Percentiles rank a stretch among this genome's conserved stretches.
Evolutionary conservation across 2,888 invertebrate genomes (phyloP).

Genomic region (Lottia gigantea): DNA sequence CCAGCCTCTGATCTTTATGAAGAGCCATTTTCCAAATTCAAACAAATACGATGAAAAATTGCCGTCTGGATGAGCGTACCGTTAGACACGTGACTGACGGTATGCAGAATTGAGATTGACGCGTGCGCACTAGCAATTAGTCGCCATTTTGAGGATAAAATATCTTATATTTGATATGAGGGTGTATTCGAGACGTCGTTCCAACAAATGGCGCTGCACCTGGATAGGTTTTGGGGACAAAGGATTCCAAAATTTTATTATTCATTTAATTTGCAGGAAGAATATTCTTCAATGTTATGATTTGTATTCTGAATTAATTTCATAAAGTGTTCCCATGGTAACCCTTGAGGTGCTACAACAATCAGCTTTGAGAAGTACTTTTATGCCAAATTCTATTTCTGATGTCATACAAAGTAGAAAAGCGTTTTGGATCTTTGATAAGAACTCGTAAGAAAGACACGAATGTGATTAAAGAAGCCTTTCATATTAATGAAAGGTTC

Average conservation of each 20-base stretch:
- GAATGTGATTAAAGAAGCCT: too few species aligned
- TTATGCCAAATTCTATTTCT: too few species aligned
- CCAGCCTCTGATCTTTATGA: background rate
- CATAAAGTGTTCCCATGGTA: too few species aligned
- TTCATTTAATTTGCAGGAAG: background rate
- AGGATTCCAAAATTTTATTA: background rate
- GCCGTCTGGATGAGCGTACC: background rate
- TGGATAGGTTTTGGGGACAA: background rate
- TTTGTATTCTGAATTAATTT: background rate
- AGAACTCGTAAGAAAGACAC: too few species aligned
- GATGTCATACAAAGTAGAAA: too few species aligned
- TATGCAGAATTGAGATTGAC: conserved; percentile 17
- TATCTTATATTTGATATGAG: conserved; percentile 9
- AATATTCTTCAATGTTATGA: background rate
- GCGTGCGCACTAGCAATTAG: conserved; percentile 24
- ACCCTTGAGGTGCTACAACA: too few species aligned
- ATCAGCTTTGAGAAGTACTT: too few species aligned
- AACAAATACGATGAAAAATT: conserved; percentile 8
- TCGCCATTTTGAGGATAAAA: background rate
- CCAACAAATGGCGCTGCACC: conserved; percentile 10
- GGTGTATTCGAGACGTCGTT: background rate
- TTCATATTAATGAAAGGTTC: too few species aligned
- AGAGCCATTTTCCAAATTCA: background rate
- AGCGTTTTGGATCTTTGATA: too few species aligned
- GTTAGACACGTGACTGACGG: conserved; percentile 21